Percentiles rank a stretch among this genome's conserved stretches.
Conservation (phyloP, 1,140 invertebrate species). For the Pararge aegeria region DNA sequence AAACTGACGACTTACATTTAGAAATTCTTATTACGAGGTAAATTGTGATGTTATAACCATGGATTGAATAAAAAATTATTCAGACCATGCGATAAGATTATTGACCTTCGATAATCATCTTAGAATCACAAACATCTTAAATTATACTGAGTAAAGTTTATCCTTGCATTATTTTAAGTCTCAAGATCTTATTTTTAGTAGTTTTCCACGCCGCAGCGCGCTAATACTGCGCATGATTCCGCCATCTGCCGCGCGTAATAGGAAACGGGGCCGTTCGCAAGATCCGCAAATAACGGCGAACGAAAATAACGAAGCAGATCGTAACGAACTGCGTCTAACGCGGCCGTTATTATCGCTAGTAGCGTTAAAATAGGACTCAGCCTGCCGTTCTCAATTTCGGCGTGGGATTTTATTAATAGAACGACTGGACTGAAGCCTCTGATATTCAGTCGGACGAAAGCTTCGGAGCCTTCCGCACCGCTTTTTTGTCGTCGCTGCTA, state of each 20-base stretch:
- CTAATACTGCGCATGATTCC: not conserved
- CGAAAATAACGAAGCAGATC: slow-evolving; percentile 51
- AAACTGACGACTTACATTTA: too few relatives aligned
- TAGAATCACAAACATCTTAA: not conserved
- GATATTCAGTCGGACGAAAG: slow-evolving; percentile 47
- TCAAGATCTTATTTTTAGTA: not conserved
- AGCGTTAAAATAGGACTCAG: slow-evolving; percentile 54
- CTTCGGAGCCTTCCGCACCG: slow-evolving; percentile 57
- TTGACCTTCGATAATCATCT: too few relatives aligned
- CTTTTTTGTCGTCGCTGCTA: slow-evolving; percentile 13
- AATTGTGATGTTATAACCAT: too few relatives aligned
- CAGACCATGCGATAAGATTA: too few relatives aligned
- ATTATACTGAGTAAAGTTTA: not conserved
- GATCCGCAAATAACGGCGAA: slow-evolving; percentile 45
- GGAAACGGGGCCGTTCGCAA: slow-evolving; percentile 34
- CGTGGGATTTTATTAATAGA: slow-evolving; percentile 49
- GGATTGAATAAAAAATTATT: too few relatives aligned
- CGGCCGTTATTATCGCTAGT: slow-evolving; percentile 32
- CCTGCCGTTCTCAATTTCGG: slow-evolving; percentile 48
- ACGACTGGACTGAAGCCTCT: slow-evolving; percentile 43
- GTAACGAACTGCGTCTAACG: slow-evolving; percentile 44
- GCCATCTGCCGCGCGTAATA: slow-evolving; percentile 46
- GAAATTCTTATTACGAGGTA: too few relatives aligned
- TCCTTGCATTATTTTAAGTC: not conserved
- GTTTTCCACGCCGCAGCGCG: not conserved